Evolutionary conservation across 2,797 vertebrate species (phyloP).

Genomic region (Cheirogaleus major): DNA sequence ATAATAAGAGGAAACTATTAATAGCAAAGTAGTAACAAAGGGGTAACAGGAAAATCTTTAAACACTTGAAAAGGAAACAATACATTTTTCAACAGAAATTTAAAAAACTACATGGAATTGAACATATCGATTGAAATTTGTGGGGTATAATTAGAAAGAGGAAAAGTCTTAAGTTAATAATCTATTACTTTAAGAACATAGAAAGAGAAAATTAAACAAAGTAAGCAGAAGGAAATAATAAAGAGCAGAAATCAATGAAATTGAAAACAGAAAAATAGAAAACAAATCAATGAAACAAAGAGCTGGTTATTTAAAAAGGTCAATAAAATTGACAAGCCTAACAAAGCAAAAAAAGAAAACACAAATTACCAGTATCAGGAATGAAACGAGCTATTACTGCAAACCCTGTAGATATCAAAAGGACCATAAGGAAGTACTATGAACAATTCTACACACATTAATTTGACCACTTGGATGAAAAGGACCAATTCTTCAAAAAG

Average conservation of each 20-base stretch:
- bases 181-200: not conserved
- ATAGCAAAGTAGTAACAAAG: not conserved
- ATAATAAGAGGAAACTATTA: not conserved
- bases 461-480: not conserved
- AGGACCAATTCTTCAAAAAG: not conserved
- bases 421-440: not conserved
- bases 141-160: not conserved
- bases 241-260: not conserved
- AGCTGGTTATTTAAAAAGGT: not conserved
- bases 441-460: not conserved
- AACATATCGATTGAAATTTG: not conserved
- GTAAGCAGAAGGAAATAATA: not conserved
- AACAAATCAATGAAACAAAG: not conserved
- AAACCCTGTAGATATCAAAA: not conserved
- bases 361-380: not conserved
- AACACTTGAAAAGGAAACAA: not conserved
- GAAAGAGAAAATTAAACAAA: not conserved
- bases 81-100: not conserved
- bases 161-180: not conserved
- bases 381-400: not conserved
- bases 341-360: not conserved
- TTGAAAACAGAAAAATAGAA: not conserved
- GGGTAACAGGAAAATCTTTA: not conserved
- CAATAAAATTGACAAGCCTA: not conserved
- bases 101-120: not conserved